Evolutionary conservation across 2,888 invertebrate genomes (phyloP), one percentile per base, ranked within the genome.

Genomic region (Phaedon cochleariae): DNA sequence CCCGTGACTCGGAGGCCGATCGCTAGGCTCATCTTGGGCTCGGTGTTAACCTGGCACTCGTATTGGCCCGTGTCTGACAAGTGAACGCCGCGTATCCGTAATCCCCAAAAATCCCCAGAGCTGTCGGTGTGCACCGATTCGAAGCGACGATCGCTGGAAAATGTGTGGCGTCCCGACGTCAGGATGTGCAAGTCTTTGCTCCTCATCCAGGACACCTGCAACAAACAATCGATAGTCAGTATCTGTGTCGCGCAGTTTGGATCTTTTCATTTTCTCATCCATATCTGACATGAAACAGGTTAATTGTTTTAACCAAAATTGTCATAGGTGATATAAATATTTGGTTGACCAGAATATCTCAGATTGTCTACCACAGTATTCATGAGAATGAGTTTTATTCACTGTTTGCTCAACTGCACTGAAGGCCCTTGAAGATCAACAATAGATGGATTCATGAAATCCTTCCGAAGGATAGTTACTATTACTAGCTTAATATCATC

Each of bases 21-120:
- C 74, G 88, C 88, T 72, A 88, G 85, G 84, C 90, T 91, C 84
- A 90, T 88, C 82, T 91, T 91, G 41, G 91, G 91, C 77, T 91
- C 91, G 0, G 90, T 90, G 84, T 91, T 91, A 76, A 91, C 87
- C 84, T 91, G 91, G 77, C 91, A 91, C 85, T 91, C 91, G 84
- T 91, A 91, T 70, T 87, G 86, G 68, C 92, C 92, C 1, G 87
- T 84, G 82, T 92, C 92, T 20, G 84, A 76, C 59, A 83, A 78
- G 66, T 86, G 87, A 66, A 89, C 87, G n/a, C 85, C 85, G 73
- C 85, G 85, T 71, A 92, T 86, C 74, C 86, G 84, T 73, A 92
- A 85, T 63, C 88, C 86, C 86, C 89, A 88, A 67, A 87, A 87
- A 64, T 87, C 86, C 17, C 72, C 74, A 67, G 85, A 85, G 54